Base-by-base conservation (phyloP, 2,888 invertebrate genomes). In the Lingula anatina region DNA sequence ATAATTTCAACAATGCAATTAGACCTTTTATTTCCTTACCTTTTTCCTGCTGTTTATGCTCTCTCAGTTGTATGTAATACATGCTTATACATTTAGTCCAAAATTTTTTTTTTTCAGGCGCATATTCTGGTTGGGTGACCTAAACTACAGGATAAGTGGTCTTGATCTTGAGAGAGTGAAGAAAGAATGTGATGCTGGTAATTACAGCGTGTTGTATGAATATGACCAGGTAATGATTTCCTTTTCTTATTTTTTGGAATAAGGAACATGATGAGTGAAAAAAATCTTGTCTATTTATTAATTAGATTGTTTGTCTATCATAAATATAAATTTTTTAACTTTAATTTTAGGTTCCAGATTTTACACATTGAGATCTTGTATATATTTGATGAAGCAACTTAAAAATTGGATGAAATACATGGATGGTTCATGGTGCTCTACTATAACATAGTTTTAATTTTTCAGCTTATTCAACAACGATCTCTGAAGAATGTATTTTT, bases 81-180 rank as follows among this genome's bases (percentile, higher is more conserved):
- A n/a, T n/a, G n/a, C n/a, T n/a, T n/a, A n/a, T n/a, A n/a, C n/a
- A n/a, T n/a, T n/a, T n/a, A n/a, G n/a, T n/a, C n/a, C 5, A 5
- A 44, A n/a, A 37, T 41, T 23, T 41, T 35, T 51, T 44, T 51
- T 53, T 64, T 80, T 38, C 74, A 90, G 89, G 70, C 90, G 93
- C 65, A 85, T 97, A 35, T 95, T 93, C 76, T 99, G 97, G 96
- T 78, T 99, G 59, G 99, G 99, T 1, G 99, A 99, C 77, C 81
- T 99, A 44, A 99, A 99, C 79, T 99, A 99, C 77, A 84, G 99
- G 23, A 87, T 97, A 53, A 70, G 69, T 56, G 72, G 75, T 45
- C 85, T 89, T 64, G 87, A 88, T 58, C 84, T 86, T n/a, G 77
- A 79, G 2, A 81, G 82, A 48, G 90, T 90, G 0, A 90, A 90